These are phyloP conservation scores for Caenorhabditis becei DNA, from an alignment of 2,888 invertebrate genomes.

Conservation along the genomic window DNA sequence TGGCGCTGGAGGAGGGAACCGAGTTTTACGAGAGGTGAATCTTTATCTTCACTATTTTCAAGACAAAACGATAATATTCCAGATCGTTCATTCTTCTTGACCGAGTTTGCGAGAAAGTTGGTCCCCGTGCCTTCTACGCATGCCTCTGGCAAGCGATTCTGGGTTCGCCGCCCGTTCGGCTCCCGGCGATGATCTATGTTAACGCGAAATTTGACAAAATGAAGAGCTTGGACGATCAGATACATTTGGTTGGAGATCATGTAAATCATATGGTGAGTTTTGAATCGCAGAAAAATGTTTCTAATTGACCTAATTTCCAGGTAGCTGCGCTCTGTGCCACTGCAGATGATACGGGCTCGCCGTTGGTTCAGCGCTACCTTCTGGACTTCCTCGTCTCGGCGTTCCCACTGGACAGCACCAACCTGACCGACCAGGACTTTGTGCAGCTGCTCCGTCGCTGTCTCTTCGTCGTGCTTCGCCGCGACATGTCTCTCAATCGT, in stretches of 20 bases:
- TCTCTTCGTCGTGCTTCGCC: conserved; percentile 87
- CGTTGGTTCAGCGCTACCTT: conserved; percentile 90
- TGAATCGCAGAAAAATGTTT: not conserved
- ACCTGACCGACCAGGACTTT: conserved; percentile 73
- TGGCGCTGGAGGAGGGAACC: conserved; percentile 85
- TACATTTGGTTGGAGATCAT: conserved; percentile 90
- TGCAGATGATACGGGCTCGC: conserved; percentile 86
- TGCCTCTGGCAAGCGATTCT: conserved; percentile 91
- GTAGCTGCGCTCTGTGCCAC: conserved; percentile 89
- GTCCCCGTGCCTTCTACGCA: conserved; percentile 89
- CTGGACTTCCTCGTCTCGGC: conserved; percentile 90
- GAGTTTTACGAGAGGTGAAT: conserved; percentile 77
- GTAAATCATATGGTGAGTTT: conserved; percentile 88
- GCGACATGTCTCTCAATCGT: conserved; percentile 93
- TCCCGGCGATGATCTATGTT: conserved; percentile 90
- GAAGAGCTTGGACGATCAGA: conserved; percentile 88
- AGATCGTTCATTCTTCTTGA: conserved; percentile 76
- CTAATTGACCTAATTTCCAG: no score
- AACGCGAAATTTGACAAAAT: conserved; percentile 89
- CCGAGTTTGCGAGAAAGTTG: conserved; percentile 84
- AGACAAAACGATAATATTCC: conserved; percentile 6
- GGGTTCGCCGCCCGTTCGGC: conserved; percentile 88
- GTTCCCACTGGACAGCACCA: conserved; percentile 89
- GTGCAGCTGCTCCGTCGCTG: conserved; percentile 77
- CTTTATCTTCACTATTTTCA: no score